A percentile compares a stretch with the other conserved stretches of the same genome.
Evolutionary conservation across 2,888 invertebrate genomes (phyloP).

Genomic region (Himalopsyche japonica): DNA sequence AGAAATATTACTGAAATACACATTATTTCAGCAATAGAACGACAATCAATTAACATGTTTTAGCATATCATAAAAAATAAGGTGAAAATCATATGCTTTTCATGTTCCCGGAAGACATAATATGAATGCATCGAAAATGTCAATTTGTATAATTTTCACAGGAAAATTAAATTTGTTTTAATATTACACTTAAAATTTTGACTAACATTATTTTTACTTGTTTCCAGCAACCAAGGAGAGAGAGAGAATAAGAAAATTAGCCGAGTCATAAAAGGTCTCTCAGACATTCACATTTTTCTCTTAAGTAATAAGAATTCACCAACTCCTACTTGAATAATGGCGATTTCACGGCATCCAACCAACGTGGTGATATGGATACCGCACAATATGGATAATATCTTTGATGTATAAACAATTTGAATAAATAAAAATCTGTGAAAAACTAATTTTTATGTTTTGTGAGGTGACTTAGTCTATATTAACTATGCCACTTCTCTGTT

Average conservation of each 20-base stretch:
- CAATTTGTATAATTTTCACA: too few species aligned
- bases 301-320: not conserved
- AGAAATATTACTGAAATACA: too few species aligned
- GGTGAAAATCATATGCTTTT: too few species aligned
- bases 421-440: not conserved
- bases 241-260: conserved; percentile 23
- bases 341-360: not conserved
- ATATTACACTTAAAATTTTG: not conserved
- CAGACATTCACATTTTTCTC: not conserved
- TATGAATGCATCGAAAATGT: too few species aligned
- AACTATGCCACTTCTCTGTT: not conserved
- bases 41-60: too few species aligned
- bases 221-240: conserved; percentile 26
- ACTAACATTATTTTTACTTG: not conserved
- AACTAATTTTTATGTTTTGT: not conserved
- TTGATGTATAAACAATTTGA: not conserved
- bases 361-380: not conserved
- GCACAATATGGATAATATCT: not conserved
- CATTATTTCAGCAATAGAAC: too few species aligned
- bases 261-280: conserved; percentile 17
- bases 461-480: not conserved
- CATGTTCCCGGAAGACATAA: too few species aligned
- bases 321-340: not conserved
- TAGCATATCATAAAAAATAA: too few species aligned
- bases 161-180: too few species aligned